A percentile compares a stretch with the other conserved stretches of the same genome.
phyloP scores from a whole-genome alignment of 64 coral and sea anemone genomes.

The Stichodactyla mertensii region DNA sequence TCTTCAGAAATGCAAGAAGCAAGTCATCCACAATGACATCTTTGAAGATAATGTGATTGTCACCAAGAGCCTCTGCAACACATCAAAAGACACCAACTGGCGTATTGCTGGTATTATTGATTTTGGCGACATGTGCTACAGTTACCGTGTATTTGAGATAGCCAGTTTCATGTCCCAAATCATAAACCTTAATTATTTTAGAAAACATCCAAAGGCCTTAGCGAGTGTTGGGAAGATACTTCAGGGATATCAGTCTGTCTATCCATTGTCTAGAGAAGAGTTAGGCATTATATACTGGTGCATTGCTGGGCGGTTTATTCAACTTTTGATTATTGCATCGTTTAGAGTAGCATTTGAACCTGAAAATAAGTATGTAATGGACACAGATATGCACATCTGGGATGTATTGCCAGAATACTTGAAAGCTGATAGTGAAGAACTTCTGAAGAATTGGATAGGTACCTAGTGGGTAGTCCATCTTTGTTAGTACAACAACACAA shows the following conservation, averaged over 20 bases:
- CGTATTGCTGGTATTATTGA: neutral
- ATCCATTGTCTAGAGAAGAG: neutral
- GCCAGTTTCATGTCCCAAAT: neutral
- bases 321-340: neutral
- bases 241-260: neutral
- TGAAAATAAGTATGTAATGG: constrained; percentile 7
- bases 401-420: neutral
- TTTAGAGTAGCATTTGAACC: neutral
- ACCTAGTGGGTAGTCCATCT: too few species aligned
- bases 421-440: neutral
- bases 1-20: neutral
- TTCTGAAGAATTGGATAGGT: neutral
- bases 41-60: neutral
- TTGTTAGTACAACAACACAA: neutral
- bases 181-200: neutral
- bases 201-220: neutral
- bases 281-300: neutral
- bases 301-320: neutral
- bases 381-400: neutral
- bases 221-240: neutral
- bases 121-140: constrained; percentile 13
- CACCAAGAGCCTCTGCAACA: neutral
- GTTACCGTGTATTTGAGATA: constrained; percentile 2
- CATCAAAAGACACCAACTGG: neutral
- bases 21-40: constrained; percentile 3